These are phyloP conservation scores for Synanthedon formicaeformis DNA, from an alignment of 2,888 invertebrate species.

Conservation along the genomic window DNA sequence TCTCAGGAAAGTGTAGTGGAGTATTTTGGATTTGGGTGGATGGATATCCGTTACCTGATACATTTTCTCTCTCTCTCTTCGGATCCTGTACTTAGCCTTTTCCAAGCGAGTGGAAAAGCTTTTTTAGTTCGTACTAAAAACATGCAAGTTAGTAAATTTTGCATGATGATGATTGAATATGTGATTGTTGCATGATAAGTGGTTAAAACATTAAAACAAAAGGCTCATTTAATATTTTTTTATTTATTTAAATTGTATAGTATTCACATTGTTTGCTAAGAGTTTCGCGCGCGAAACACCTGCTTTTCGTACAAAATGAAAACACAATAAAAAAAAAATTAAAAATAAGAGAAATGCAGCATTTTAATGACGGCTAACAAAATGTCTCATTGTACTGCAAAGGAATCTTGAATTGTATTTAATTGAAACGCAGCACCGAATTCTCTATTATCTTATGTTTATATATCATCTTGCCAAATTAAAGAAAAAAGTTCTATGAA, in stretches of 20 bases:
- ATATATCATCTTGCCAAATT: too few relatives aligned
- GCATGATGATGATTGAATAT: too few relatives aligned
- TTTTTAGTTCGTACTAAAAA: neutral
- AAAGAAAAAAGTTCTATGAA: too few relatives aligned
- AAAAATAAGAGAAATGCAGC: slow-evolving; percentile 63
- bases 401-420: neutral
- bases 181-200: neutral
- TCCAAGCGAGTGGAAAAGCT: too few relatives aligned
- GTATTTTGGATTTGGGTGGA: too few relatives aligned
- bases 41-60: too few relatives aligned
- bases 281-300: slow-evolving; percentile 57
- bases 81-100: too few relatives aligned
- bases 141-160: too few relatives aligned
- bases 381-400: neutral
- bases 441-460: too few relatives aligned
- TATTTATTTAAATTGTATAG: slow-evolving; percentile 69
- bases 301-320: slow-evolving; percentile 64
- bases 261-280: slow-evolving; percentile 65
- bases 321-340: slow-evolving; percentile 62
- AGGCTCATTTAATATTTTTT: slow-evolving; percentile 53
- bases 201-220: neutral
- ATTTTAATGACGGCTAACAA: slow-evolving; percentile 48
- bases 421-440: neutral
- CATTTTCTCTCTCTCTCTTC: too few relatives aligned
- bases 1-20: too few relatives aligned